Conservation (phyloP, 2,797 vertebrate species). For the Onychomys torridus region DNA sequence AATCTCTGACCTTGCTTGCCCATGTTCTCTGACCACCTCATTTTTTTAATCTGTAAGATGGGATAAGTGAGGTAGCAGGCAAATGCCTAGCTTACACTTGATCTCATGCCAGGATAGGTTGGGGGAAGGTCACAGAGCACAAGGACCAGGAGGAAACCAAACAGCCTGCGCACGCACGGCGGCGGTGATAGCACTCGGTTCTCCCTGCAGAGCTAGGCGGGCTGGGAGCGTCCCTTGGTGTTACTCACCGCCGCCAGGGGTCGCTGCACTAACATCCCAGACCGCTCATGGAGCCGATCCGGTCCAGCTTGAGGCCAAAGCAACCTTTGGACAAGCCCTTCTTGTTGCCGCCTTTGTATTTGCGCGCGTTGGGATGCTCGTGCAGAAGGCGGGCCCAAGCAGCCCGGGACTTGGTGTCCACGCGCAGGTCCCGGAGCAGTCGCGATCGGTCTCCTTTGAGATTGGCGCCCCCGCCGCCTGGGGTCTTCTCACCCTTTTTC, state of each 20-base stretch:
- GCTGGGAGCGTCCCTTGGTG: neutral
- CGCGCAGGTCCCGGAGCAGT: constrained; percentile 83
- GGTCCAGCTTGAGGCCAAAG: constrained; percentile 98
- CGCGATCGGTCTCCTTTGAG: constrained; percentile 80
- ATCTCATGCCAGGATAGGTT: neutral
- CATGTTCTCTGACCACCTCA: neutral
- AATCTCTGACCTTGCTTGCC: constrained; percentile 38
- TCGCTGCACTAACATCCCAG: constrained; percentile 95
- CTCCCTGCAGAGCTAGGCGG: neutral
- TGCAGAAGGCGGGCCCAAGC: constrained; percentile 92
- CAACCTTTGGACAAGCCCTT: constrained; percentile 94
- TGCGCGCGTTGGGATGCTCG: constrained; percentile 90
- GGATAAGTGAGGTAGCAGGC: neutral
- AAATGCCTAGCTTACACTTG: neutral
- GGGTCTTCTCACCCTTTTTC: constrained; percentile 77
- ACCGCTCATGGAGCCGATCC: constrained; percentile 96
- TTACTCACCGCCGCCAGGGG: constrained; percentile 90
- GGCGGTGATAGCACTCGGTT: neutral
- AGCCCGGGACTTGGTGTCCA: constrained; percentile 90
- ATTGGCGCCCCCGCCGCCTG: constrained; percentile 67
- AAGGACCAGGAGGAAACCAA: neutral
- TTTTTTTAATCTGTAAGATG: constrained; percentile 56
- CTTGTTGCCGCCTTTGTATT: constrained; percentile 91
- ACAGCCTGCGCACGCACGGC: neutral
- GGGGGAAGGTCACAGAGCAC: neutral